These are phyloP conservation scores for Heliothis peltigera DNA, from an alignment of 2,888 invertebrate genomes.

Conservation along the genomic window DNA sequence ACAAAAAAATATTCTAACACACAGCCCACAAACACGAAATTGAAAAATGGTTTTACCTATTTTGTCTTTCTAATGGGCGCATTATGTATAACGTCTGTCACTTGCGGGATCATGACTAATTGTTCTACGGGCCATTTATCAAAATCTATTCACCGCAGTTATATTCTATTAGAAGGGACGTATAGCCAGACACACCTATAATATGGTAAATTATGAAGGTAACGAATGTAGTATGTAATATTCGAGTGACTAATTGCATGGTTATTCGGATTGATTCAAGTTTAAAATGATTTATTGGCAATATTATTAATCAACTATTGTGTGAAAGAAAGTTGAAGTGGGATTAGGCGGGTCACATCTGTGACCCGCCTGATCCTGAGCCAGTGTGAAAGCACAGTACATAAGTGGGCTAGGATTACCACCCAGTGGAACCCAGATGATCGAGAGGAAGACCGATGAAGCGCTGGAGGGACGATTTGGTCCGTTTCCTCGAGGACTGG, in stretches of 20 bases:
- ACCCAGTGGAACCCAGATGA: no score
- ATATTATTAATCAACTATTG: no score
- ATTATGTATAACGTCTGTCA: conserved; percentile 49
- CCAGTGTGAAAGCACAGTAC: no score
- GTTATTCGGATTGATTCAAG: conserved; percentile 8
- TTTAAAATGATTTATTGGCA: no score
- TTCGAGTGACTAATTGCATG: conserved; percentile 21
- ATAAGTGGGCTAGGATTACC: no score
- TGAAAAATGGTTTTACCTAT: conserved; percentile 22
- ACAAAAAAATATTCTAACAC: not conserved
- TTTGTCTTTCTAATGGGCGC: conserved; percentile 36
- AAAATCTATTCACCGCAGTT: conserved; percentile 55
- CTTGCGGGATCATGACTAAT: conserved; percentile 57
- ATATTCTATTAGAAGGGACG: conserved; percentile 37
- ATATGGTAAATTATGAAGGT: conserved; percentile 8
- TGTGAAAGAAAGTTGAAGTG: no score
- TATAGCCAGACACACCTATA: conserved; percentile 18
- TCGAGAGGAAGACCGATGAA: no score
- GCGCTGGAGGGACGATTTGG: no score
- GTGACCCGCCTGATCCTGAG: no score
- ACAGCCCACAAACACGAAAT: conserved; percentile 12
- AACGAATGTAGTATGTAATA: conserved; percentile 16
- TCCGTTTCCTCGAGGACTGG: no score
- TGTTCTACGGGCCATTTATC: conserved; percentile 52
- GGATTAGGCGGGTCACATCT: no score